Evolutionary conservation across 2,113 vertebrate genomes (phyloP).

Genomic region (Myiozetetes cayanensis): DNA sequence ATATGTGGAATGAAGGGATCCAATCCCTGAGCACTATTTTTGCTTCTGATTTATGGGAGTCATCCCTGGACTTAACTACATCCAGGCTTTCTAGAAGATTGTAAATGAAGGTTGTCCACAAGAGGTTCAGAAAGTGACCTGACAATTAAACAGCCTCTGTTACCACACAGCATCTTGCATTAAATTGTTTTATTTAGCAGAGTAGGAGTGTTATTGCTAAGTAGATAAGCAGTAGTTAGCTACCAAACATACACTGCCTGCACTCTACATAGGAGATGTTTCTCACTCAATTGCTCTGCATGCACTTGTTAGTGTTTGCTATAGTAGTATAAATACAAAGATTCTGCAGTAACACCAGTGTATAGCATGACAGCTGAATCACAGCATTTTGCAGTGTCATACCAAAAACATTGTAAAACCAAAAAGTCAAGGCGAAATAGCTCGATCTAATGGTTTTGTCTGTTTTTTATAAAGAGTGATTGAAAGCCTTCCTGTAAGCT

Average conservation of each 20-base stretch:
- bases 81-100: neutral
- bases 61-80: neutral
- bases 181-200: neutral
- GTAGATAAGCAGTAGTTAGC: neutral
- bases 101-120: neutral
- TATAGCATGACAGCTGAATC: neutral
- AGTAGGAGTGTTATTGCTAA: neutral
- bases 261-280: neutral
- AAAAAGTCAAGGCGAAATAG: neutral
- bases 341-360: neutral
- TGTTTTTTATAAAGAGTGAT: neutral
- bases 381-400: neutral
- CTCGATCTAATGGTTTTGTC: neutral
- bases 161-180: neutral
- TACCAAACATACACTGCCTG: neutral
- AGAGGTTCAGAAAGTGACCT: neutral
- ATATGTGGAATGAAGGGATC: neutral
- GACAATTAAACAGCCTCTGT: neutral
- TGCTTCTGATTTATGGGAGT: neutral
- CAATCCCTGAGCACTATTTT: neutral
- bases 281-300: neutral
- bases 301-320: neutral
- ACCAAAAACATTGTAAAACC: neutral
- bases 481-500: neutral
- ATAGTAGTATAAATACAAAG: neutral